These are phyloP conservation scores for Lepidochitona cinerea DNA, from an alignment of 2,888 invertebrate genomes.

Conservation along the genomic window DNA sequence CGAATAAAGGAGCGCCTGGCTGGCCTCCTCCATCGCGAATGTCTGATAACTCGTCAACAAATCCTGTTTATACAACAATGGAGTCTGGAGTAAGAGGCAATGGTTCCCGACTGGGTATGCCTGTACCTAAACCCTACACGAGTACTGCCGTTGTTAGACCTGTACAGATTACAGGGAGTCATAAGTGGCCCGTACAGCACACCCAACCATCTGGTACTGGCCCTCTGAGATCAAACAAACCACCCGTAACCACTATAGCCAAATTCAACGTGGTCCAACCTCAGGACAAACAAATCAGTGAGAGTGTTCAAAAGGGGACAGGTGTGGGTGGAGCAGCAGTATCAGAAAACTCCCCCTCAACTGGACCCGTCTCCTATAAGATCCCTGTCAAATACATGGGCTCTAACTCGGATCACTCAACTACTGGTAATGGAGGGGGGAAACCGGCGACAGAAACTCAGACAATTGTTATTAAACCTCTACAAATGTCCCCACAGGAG, in stretches of 20 bases:
- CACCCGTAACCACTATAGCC: neutral
- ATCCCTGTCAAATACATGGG: neutral
- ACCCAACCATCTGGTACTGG: neutral
- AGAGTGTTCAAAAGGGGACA: neutral
- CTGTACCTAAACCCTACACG: neutral
- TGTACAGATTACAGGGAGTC: too few relatives aligned
- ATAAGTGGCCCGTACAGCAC: neutral
- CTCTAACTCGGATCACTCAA: neutral
- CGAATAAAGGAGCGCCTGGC: neutral
- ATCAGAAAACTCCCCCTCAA: neutral
- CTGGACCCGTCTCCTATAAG: neutral
- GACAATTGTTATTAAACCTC: neutral
- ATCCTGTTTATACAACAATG: neutral
- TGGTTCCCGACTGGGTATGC: neutral
- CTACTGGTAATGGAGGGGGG: neutral
- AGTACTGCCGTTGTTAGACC: neutral
- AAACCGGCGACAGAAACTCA: neutral
- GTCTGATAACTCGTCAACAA: neutral
- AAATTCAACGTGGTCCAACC: neutral
- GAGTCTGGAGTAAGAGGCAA: neutral
- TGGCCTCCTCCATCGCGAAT: neutral
- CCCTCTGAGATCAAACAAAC: neutral
- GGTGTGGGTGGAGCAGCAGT: neutral
- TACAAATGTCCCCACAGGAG: neutral
- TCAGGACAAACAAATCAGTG: neutral